These are phyloP conservation scores for Pseudachorutes palmiensis DNA, from an alignment of 1,140 invertebrate species.

Conservation along the genomic window DNA sequence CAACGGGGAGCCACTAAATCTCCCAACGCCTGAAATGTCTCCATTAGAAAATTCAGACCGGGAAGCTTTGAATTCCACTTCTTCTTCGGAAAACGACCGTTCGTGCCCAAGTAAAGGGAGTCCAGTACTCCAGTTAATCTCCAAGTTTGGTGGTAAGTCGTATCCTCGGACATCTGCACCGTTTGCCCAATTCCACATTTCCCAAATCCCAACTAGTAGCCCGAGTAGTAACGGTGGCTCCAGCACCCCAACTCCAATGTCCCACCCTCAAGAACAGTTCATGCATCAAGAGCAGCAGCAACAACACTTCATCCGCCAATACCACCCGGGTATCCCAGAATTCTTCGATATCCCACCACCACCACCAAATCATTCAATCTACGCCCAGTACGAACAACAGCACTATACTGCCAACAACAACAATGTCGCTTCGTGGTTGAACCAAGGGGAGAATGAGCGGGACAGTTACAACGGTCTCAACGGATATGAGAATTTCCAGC, in stretches of 20 bases:
- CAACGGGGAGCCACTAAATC: constrained; percentile 16
- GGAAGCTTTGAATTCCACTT: constrained; percentile 15
- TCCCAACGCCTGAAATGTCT: constrained; percentile 38
- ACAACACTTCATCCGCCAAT: constrained; percentile 4
- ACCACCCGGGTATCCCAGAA: constrained; percentile 4
- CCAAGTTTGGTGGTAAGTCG: constrained; percentile 26
- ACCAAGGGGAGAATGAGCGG: not conserved
- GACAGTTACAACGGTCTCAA: not conserved
- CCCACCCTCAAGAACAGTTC: constrained; percentile 12
- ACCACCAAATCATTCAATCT: not conserved
- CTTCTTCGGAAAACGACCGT: constrained; percentile 10
- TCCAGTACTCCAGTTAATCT: constrained; percentile 35
- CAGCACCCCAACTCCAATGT: constrained; percentile 3
- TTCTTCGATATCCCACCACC: not conserved
- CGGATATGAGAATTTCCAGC: not conserved
- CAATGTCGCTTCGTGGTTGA: not conserved
- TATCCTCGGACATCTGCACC: constrained; percentile 25
- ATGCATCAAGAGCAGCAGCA: constrained; percentile 23
- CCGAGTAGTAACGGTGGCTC: constrained; percentile 6
- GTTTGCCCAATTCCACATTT: constrained; percentile 35
- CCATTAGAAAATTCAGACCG: constrained; percentile 35
- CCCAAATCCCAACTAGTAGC: constrained; percentile 16
- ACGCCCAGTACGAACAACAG: constrained; percentile 9
- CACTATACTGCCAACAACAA: not conserved
- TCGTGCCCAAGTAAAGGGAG: constrained; percentile 19